Evolutionary conservation across 1,140 invertebrate species (phyloP).

Genomic region (Spodoptera frugiperda): DNA sequence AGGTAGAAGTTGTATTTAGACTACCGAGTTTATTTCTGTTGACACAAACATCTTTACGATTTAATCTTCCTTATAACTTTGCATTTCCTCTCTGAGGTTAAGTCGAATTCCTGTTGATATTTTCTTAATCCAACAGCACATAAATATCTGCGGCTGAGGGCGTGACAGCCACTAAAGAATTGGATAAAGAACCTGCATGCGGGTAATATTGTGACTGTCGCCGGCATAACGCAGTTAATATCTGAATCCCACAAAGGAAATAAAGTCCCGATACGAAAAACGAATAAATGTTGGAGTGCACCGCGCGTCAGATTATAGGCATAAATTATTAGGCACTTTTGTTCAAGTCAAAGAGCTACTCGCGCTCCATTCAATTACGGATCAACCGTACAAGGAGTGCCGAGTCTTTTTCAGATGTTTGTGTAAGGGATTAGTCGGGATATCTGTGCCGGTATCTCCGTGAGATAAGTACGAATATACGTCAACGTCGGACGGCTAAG

Average conservation of each 20-base stretch:
- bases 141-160: conserved; percentile 63
- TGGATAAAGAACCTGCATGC: conserved; percentile 68
- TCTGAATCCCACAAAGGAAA: conserved; percentile 77
- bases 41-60: conserved; percentile 56
- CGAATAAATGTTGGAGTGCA: conserved; percentile 70
- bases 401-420: conserved; percentile 84
- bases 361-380: conserved; percentile 80
- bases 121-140: conserved; percentile 68
- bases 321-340: conserved; percentile 85
- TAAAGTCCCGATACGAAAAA: conserved; percentile 76
- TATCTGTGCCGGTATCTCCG: conserved; percentile 85
- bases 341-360: conserved; percentile 78
- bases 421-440: conserved; percentile 83
- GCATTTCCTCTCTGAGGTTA: conserved; percentile 55
- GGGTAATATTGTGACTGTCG: conserved; percentile 81
- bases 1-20: conserved; percentile 58
- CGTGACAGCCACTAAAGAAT: conserved; percentile 74
- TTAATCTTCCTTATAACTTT: conserved; percentile 59
- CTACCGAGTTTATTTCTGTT: conserved; percentile 55
- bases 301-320: conserved; percentile 83
- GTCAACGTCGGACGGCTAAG: conserved; percentile 85
- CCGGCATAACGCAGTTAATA: conserved; percentile 77
- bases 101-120: conserved; percentile 56
- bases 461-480: conserved; percentile 86
- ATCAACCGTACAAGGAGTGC: conserved; percentile 77